These are phyloP conservation scores for Saccostrea glomerata DNA, from an alignment of 1,140 invertebrate genomes.

Conservation along the genomic window DNA sequence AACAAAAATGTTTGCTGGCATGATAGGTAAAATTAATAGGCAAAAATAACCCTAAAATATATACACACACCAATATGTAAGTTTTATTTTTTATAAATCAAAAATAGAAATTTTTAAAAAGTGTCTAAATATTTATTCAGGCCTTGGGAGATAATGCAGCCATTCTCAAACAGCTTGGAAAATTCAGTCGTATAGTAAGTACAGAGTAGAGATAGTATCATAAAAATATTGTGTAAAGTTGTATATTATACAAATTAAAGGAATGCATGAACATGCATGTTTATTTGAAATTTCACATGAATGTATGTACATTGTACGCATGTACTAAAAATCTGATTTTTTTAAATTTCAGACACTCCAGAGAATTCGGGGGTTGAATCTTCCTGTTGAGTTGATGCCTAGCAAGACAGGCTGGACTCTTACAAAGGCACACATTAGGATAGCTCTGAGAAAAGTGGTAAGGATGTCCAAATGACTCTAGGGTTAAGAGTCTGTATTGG, in stretches of 20 bases:
- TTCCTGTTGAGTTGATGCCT: conserved; percentile 1
- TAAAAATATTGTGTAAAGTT: too few relatives aligned
- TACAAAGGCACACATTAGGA: background rate
- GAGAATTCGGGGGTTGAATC: background rate
- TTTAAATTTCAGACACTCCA: background rate
- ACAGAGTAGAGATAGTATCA: background rate
- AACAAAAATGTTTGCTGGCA: too few relatives aligned
- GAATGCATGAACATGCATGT: too few relatives aligned
- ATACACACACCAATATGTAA: too few relatives aligned
- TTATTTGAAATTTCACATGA: background rate
- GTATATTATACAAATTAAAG: too few relatives aligned
- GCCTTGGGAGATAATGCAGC: background rate
- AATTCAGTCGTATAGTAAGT: conserved; percentile 10
- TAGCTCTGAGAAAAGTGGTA: conserved; percentile 8
- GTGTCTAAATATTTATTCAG: background rate
- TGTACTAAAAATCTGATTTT: background rate
- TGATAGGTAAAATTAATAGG: too few relatives aligned
- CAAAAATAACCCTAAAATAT: too few relatives aligned
- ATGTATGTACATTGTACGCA: background rate
- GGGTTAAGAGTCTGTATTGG: too few relatives aligned
- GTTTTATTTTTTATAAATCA: too few relatives aligned
- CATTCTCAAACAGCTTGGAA: background rate
- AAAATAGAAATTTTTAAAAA: too few relatives aligned
- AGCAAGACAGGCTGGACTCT: background rate
- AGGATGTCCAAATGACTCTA: background rate